Conservation (phyloP, 2,113 vertebrate genomes). For the Theristicus caerulescens region DNA sequence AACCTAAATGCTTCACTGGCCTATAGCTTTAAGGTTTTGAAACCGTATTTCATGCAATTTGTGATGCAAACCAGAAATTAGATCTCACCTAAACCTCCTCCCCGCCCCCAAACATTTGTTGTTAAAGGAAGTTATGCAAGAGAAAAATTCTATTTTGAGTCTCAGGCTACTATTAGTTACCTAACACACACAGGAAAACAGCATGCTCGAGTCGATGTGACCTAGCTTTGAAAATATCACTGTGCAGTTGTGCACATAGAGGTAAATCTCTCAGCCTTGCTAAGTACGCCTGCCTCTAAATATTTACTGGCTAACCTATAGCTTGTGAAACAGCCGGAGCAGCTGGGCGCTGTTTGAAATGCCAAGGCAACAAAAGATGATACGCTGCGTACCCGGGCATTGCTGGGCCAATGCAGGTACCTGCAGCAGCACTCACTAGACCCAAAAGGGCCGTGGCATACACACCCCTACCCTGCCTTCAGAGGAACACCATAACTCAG, state of each 20-base stretch:
- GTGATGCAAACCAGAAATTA: background rate
- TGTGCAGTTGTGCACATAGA: background rate
- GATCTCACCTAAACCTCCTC: background rate
- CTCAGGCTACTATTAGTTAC: background rate
- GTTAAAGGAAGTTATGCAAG: background rate
- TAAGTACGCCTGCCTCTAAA: background rate
- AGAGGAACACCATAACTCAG: background rate
- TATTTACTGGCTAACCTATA: too few species aligned
- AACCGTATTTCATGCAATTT: background rate
- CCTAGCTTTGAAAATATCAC: background rate
- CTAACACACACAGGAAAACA: background rate
- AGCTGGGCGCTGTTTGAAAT: background rate
- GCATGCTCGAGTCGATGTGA: background rate
- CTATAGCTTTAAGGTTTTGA: background rate
- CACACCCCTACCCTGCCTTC: background rate
- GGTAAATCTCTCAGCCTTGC: background rate
- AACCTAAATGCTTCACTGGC: background rate
- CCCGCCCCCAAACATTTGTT: background rate
- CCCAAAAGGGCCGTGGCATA: accelerated
- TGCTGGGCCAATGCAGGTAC: background rate
- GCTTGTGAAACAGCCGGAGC: too few species aligned
- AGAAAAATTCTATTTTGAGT: background rate
- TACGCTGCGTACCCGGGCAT: too few species aligned
- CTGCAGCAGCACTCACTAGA: background rate
- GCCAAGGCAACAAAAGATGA: background rate